Conservation (phyloP, 2,888 invertebrate species). For the Agonopterix alstromeriana region DNA sequence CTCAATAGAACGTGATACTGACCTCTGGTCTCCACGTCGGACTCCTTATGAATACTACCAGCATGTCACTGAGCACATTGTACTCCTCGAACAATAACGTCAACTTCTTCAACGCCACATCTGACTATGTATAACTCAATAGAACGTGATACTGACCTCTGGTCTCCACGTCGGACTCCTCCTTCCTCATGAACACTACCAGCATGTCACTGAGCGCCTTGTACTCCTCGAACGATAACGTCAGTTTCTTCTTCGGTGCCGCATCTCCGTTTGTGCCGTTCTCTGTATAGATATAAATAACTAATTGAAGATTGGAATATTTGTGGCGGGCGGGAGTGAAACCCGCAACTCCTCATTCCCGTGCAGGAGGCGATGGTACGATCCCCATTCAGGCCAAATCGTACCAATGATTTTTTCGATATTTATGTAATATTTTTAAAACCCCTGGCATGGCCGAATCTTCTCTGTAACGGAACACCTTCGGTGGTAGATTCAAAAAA, state of each 20-base stretch:
- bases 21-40: slow-evolving; percentile 79
- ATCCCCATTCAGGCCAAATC: no score
- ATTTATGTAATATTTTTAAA: no score
- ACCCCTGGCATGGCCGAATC: no score
- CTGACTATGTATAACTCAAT: neutral
- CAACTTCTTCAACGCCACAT: neutral
- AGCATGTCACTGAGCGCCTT: slow-evolving; percentile 94
- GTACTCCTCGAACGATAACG: slow-evolving; percentile 95
- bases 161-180: slow-evolving; percentile 83
- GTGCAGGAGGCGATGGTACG: no score
- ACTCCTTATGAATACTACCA: slow-evolving; percentile 95
- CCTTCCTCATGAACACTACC: slow-evolving; percentile 90
- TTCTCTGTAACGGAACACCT: no score
- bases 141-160: slow-evolving; percentile 54
- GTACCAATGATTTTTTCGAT: no score
- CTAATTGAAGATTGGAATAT: no score
- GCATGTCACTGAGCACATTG: slow-evolving; percentile 92
- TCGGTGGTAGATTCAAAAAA: no score
- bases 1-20: slow-evolving; percentile 7
- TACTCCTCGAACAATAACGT: slow-evolving; percentile 93
- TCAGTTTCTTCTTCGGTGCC: slow-evolving; percentile 83
- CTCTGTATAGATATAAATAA: neutral
- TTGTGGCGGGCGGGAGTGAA: no score
- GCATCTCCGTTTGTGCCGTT: slow-evolving; percentile 35
- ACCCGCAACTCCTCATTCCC: no score